A percentile compares a stretch with the other conserved stretches of the same genome.
phyloP scores from a whole-genome alignment of 2,888 invertebrate species.

The Apotomis betuletana region DNA sequence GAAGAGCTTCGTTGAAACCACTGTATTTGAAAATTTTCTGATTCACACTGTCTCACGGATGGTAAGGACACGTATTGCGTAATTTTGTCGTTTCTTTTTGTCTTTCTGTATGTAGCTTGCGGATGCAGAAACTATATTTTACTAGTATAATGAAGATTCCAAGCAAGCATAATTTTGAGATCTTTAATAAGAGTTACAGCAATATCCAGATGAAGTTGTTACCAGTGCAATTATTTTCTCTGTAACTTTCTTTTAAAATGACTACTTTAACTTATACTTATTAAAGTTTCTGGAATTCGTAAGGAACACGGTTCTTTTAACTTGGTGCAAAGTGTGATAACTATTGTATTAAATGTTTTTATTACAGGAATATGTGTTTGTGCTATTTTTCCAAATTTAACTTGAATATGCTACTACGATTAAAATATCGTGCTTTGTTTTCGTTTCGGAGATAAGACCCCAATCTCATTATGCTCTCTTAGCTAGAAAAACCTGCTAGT shows the following conservation, averaged over 20 bases:
- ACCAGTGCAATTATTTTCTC: constrained; percentile 32
- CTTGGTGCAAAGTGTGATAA: constrained; percentile 51
- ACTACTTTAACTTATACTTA: neutral
- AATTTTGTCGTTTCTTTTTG: constrained; percentile 56
- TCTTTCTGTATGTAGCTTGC: constrained; percentile 52
- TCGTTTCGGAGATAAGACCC: no score
- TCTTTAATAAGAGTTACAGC: no score
- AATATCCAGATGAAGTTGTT: no score
- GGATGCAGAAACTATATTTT: constrained; percentile 65
- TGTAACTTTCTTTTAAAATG: neutral
- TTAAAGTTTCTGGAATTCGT: constrained; percentile 66
- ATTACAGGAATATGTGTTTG: constrained; percentile 19
- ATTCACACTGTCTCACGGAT: constrained; percentile 74
- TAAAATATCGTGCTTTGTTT: constrained; percentile 22
- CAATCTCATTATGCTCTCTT: no score
- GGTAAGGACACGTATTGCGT: constrained; percentile 77
- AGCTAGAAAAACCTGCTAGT: no score
- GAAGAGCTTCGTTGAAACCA: constrained; percentile 61
- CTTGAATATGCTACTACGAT: constrained; percentile 34
- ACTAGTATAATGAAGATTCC: neutral
- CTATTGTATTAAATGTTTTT: constrained; percentile 12
- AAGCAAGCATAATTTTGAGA: neutral
- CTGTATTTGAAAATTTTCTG: constrained; percentile 69
- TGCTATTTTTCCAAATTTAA: constrained; percentile 22
- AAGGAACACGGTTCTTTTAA: constrained; percentile 62